Evolutionary conservation across 2,888 invertebrate genomes (phyloP), one percentile per base, ranked within the genome.

Genomic region (Lysandra bellargus): DNA sequence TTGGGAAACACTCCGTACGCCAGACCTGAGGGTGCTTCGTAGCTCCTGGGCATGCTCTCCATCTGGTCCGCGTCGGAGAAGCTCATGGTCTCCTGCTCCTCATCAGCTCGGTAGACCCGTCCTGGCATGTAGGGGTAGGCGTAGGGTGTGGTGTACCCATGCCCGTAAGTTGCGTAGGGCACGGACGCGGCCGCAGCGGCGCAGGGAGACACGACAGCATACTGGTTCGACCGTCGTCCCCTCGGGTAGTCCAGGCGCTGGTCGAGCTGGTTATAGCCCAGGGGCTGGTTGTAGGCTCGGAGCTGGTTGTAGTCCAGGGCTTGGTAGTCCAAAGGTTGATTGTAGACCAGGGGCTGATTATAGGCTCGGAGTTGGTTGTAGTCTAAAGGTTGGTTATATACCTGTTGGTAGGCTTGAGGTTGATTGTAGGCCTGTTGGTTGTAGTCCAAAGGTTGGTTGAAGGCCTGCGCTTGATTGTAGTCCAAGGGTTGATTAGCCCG

Each of bases 1-100:
- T 88, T 90, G 0, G 92, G 92, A 84, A 93, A 93, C 79, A 92
- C 86, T 2, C 92, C 90, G 9, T 87, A 87, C 0, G 89, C 89
- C 6, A 89, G 85, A 17, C 81, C 82, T 60, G 37, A 72, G 7
- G 79, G 72, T 14, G 79, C 81, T 77, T 80, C 79, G 4, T 79
- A 61, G 40, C 86, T 85, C 78, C 92, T 86, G 1, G 89, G 88
- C 44, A 86, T 79, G 49, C 89, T 90, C 40, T 89, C 89, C 5
- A 86, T 89, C 3, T 86, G 81, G 33, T 91, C 89, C 85, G 87
- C 86, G 69, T 93, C 92, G 0, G 91, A 90, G 84, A 88, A 91
- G 79, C 84, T 86, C 82, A 92, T 82, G 76, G 88, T 83, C 79
- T 92, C 91, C 4, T 83, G 83, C 9, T 89, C 81, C 17, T 82